Evolutionary conservation across 2,888 invertebrate species (phyloP).

Genomic region (Pherbina coryleti): DNA sequence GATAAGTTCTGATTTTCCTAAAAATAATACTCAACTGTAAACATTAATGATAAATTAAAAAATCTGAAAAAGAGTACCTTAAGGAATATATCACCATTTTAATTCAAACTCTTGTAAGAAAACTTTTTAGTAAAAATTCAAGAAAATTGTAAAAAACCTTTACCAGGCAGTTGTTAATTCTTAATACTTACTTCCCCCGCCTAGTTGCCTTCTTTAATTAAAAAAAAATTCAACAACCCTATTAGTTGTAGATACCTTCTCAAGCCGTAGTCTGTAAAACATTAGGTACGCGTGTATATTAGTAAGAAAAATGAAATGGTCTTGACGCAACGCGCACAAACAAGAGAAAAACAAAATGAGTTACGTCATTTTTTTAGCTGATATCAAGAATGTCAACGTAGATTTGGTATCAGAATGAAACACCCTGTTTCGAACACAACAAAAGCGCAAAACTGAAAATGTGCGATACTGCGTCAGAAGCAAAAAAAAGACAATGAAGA

Average conservation of each 20-base stretch:
- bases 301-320: slow-evolving; percentile 5
- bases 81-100: too few species aligned
- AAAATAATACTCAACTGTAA: too few species aligned
- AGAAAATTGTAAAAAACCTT: too few species aligned
- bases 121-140: too few species aligned
- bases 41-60: too few species aligned
- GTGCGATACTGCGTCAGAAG: background rate
- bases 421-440: slow-evolving; percentile 56
- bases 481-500: background rate
- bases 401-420: slow-evolving; percentile 69
- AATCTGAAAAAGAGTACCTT: too few species aligned
- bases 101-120: too few species aligned
- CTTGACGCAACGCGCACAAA: background rate
- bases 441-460: slow-evolving; percentile 1
- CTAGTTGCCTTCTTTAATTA: too few species aligned
- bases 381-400: slow-evolving; percentile 68
- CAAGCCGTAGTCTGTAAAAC: background rate
- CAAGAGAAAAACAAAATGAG: slow-evolving; percentile 20
- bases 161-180: too few species aligned
- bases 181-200: too few species aligned
- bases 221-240: too few species aligned
- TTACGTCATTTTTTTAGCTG: slow-evolving; percentile 70
- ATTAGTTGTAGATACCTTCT: background rate
- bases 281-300: background rate
- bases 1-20: too few species aligned